Evolutionary conservation across 2,113 vertebrate species (phyloP), one percentile per base, ranked within the genome.

Genomic region (Glaucidium brasilianum): DNA sequence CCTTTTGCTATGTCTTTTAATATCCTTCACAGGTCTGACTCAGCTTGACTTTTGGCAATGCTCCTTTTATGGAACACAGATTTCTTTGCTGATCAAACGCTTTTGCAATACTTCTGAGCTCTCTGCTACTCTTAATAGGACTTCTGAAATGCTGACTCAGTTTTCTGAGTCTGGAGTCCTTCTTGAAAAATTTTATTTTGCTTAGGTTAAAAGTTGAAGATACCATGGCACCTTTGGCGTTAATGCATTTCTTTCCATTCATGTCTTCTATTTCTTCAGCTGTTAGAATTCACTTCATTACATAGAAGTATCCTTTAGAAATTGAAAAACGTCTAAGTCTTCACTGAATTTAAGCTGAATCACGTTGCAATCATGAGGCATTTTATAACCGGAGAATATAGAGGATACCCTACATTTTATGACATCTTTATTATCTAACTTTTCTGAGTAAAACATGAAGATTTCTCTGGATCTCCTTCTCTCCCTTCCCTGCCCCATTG

Each of bases 121-220:
- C 43, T 87, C 74, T 96, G 90, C 56, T 85, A 21, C 73, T 87
- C 69, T 64, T 90, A 68, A 49, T 49, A 60, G 29, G 69, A 90
- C 37, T 91, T 91, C 60, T 93, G 73, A 96, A 39, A 49, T 93
- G 94, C 92, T 95, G 91, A 95, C 84, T 95, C 93, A 94, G 84
- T 87, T 92, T 87, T 8, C 81, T 91, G 58, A 84, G 18, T 52
- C 74, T 96, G 73, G 62, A 96, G 80, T 30, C 77, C 27, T 95
- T 87, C 56, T 35, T 82, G 62, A 90, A 50, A 79, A n/a, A 64
- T 92, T 82, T 94, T 85, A 14, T 87, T 27, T 75, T 75, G 34
- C 52, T 80, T 84, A 66, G 43, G 43, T 60, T 75, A 12, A 56
- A 93, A 91, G 27, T 39, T 87, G 55, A 62, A 81, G 68, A 67